A percentile compares a stretch with the other conserved stretches of the same genome.
Conservation (phyloP, 2,888 invertebrate species). For the Polydrusus cervinus region DNA sequence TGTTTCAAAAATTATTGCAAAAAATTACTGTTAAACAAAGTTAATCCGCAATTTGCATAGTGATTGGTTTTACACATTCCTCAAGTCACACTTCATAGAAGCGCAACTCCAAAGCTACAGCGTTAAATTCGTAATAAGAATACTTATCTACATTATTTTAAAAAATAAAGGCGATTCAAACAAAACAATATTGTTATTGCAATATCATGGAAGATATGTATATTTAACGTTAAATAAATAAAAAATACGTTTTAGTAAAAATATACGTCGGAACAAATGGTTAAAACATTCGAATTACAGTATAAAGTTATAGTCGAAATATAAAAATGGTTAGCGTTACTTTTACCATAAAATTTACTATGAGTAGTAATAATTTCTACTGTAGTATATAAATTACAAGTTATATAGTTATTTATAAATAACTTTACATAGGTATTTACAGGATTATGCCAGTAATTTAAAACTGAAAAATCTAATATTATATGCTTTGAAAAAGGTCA, state of each 20-base stretch:
- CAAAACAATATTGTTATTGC: slow-evolving; percentile 62
- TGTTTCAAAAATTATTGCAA: slow-evolving; percentile 2
- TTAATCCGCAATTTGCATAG: neutral
- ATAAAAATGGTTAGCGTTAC: slow-evolving; percentile 43
- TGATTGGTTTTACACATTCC: slow-evolving; percentile 11
- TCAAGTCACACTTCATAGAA: slow-evolving; percentile 65
- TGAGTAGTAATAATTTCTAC: slow-evolving; percentile 60
- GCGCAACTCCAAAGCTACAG: slow-evolving; percentile 60
- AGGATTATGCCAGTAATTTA: slow-evolving; percentile 61
- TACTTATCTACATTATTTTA: slow-evolving; percentile 65
- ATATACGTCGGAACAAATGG: neutral
- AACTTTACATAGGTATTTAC: slow-evolving; percentile 72
- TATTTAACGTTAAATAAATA: slow-evolving; percentile 50
- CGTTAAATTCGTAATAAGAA: slow-evolving; percentile 69
- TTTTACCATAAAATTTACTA: slow-evolving; percentile 40
- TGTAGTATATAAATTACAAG: slow-evolving; percentile 61
- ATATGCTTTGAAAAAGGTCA: slow-evolving; percentile 51
- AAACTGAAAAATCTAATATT: slow-evolving; percentile 42
- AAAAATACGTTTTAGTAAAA: slow-evolving; percentile 22
- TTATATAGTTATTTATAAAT: slow-evolving; percentile 65
- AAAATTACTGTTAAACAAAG: neutral
- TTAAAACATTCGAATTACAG: neutral
- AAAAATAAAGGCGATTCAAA: slow-evolving; percentile 47
- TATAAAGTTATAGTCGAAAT: slow-evolving; percentile 49
- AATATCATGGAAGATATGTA: slow-evolving; percentile 66